These are phyloP conservation scores for Meliscaeva auricollis DNA, from an alignment of 2,888 invertebrate genomes.

Conservation along the genomic window DNA sequence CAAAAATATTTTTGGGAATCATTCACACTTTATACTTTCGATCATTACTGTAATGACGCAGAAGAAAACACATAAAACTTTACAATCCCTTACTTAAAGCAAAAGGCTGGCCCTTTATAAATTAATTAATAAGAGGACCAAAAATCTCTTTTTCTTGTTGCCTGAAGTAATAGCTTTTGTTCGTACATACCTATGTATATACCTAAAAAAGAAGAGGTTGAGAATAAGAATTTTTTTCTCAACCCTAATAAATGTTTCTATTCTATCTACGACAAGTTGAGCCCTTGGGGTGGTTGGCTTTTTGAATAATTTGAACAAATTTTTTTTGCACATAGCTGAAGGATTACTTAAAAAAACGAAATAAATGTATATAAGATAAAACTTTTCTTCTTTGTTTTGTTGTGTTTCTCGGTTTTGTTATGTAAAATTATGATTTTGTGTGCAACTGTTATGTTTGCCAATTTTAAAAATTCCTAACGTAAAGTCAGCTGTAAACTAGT, in stretches of 20 bases:
- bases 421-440: no score
- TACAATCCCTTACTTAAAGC: conserved; percentile 19
- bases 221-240: not conserved
- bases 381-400: not conserved
- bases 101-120: conserved; percentile 38
- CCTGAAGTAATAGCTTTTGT: conserved; percentile 12
- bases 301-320: conserved; percentile 12
- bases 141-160: conserved; percentile 33
- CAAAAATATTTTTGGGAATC: conserved; percentile 33
- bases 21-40: conserved; percentile 51
- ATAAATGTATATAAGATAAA: no score
- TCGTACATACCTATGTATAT: not conserved
- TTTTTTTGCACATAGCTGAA: not conserved
- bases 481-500: no score
- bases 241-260: conserved; percentile 40
- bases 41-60: conserved; percentile 52
- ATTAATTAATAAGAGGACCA: conserved; percentile 51
- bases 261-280: not conserved
- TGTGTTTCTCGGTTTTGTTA: not conserved
- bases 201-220: not conserved
- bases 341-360: not conserved
- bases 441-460: no score
- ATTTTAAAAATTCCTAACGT: no score
- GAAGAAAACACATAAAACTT: conserved; percentile 45
- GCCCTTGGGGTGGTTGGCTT: conserved; percentile 26